Evolutionary conservation across 1,140 invertebrate genomes (phyloP), one percentile per base, ranked within the genome.

Genomic region (Macrobrachium nipponense): DNA sequence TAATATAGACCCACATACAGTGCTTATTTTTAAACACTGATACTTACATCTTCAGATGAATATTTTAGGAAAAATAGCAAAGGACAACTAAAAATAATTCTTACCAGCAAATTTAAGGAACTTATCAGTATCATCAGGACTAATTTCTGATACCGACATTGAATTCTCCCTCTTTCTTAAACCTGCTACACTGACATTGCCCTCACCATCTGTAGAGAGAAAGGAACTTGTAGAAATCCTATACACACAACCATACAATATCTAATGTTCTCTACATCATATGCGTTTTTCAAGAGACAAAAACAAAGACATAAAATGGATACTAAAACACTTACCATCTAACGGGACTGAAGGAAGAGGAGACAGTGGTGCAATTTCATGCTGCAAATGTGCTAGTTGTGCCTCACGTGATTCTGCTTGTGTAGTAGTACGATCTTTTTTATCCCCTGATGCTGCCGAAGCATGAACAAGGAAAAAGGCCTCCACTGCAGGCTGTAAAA

Each of bases 391-490:
- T 23, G 93, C 91, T 58, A 93, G 88, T 89, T 94, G 93, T 79
- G 92, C 92, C 89, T 94, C 93, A 64, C 92, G 89, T 23, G 90
- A 89, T 89, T 92, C 90, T 64, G 87, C 62, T 89, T 90, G 78
- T 82, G 88, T 18, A 83, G 88, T 86, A 90, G 91, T 58, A 68
- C 81, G 51, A 59, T 86, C 66, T 27, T 73, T 87, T 80, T 23
- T 78, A 51, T 89, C 80, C 59, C 80, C 81, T 8, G 91, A 90
- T 61, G 88, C 87, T 36, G 89, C 89, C 36, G 95, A 94, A 18
- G 96, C 95, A 90, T 97, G 96, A 12, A 97, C 96, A 27, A 97
- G 92, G 92, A 98, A 97, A 92, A 98, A 98, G 23, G 96, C 96
- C 91, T 98, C 97, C 14, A 98, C 97, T 6, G 97, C 96, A 20